Base-by-base conservation (phyloP, 2,113 vertebrate species). In the Dendropsophus ebraccatus region DNA sequence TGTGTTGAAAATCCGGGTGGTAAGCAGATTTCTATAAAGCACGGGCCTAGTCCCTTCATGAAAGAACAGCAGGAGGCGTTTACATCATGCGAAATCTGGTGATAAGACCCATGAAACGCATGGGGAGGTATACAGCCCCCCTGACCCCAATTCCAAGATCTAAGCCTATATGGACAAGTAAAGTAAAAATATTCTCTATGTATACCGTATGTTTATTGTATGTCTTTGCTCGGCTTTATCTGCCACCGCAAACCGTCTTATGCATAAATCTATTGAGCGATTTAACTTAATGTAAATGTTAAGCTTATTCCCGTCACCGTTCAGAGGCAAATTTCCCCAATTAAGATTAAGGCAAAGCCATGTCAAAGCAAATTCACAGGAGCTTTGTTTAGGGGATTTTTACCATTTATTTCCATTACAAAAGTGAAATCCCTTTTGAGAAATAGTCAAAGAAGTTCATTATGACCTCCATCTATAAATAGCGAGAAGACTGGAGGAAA, bases 331-430 rank as follows among this genome's bases (percentile, higher is more conserved):
- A 54, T 50, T 52, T 52, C 77, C 35, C 30, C 54, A 60, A 35
- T 60, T 60, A 37, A 80, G 47, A 77, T 81, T 65, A 81, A 41
- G 30, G 32, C 52, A 41, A 16, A 81, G 41, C 35, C 23, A 65
- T 14, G 80, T 50, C 67, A 50, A 70, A 47, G 28, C 60, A 70
- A 21, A 49, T 69, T 82, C 60, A 82, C 62, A 35, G 28, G 54
- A 60, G 7, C 76, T 50, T 82, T 82, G 41, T 50, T 69, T 50
- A 69, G 80, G 60, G 80, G 80, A 49, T 69, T 82, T 82, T 52
- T 7, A 32, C 49, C 41, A 30, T 81, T 9, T 65, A 47, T 49
- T 47, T 28, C 79, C 30, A 70, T 52, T 50, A 82, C 25, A 35
- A 82, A 70, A 69, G 41, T 45, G 32, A 25, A 62, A 65, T 28